Conservation (phyloP, 2,113 vertebrate genomes). For the Heterotilapia buettikoferi region DNA sequence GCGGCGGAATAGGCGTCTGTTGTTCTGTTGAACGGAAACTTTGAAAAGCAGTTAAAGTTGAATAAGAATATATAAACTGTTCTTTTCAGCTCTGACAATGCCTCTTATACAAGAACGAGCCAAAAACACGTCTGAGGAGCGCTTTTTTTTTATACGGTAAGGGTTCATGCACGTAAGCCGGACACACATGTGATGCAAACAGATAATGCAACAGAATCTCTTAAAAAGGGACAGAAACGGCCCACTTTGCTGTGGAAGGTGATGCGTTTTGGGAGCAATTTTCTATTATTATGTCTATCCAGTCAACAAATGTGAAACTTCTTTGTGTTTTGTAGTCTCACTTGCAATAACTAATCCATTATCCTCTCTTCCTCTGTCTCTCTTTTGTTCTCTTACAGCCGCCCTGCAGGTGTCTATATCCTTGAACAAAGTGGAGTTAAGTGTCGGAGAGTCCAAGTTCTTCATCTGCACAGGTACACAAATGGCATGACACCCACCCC, state of each 20-base stretch:
- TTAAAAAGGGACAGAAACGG: neutral
- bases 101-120: neutral
- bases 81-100: neutral
- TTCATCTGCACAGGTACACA: conserved; percentile 95
- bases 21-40: neutral
- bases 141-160: neutral
- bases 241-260: neutral
- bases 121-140: neutral
- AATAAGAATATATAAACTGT: neutral
- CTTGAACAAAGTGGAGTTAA: conserved; percentile 95
- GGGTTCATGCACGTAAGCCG: neutral
- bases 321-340: neutral
- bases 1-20: neutral
- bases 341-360: neutral
- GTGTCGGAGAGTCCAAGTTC: conserved; percentile 97
- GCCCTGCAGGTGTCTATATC: conserved; percentile 96
- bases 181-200: neutral
- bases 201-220: neutral
- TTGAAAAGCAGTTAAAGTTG: neutral
- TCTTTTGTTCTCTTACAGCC: conserved; percentile 67
- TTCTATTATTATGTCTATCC: neutral
- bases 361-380: neutral
- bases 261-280: neutral
- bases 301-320: neutral
- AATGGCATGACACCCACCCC: neutral